Evolutionary conservation across 2,113 vertebrate genomes (phyloP).

Genomic region (Hassar affinis): DNA sequence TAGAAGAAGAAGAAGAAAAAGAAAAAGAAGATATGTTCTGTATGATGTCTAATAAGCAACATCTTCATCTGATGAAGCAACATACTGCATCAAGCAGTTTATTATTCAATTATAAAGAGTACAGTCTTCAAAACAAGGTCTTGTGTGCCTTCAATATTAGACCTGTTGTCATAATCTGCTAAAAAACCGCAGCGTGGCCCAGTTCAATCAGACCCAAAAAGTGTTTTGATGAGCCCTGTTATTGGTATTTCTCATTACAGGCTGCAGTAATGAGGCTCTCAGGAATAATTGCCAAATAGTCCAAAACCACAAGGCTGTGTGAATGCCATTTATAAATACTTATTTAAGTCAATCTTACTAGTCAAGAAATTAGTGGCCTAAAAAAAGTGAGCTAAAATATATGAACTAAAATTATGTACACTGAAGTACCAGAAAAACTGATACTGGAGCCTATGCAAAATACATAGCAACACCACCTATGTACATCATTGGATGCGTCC

Average conservation of each 20-base stretch:
- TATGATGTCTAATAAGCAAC: no score
- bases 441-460: no score
- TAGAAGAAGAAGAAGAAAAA: background rate
- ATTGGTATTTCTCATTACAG: slow-evolving; percentile 9
- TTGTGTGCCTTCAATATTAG: background rate
- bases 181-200: background rate
- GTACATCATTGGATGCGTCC: no score
- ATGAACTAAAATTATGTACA: no score
- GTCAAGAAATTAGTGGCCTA: background rate
- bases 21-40: no score
- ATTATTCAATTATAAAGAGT: background rate
- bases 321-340: background rate
- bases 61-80: background rate
- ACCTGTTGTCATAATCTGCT: background rate
- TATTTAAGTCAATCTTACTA: background rate
- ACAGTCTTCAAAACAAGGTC: background rate
- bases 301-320: background rate
- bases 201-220: background rate
- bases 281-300: slow-evolving; percentile 1
- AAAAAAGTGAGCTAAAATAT: no score
- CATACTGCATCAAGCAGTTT: background rate
- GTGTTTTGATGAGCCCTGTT: slow-evolving; percentile 2
- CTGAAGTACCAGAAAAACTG: no score
- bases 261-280: slow-evolving; percentile 5
- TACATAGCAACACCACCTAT: no score